Percentiles rank a stretch among this genome's conserved stretches.
Evolutionary conservation across 2,888 invertebrate species (phyloP).

Genomic region (Andrena marginata): DNA sequence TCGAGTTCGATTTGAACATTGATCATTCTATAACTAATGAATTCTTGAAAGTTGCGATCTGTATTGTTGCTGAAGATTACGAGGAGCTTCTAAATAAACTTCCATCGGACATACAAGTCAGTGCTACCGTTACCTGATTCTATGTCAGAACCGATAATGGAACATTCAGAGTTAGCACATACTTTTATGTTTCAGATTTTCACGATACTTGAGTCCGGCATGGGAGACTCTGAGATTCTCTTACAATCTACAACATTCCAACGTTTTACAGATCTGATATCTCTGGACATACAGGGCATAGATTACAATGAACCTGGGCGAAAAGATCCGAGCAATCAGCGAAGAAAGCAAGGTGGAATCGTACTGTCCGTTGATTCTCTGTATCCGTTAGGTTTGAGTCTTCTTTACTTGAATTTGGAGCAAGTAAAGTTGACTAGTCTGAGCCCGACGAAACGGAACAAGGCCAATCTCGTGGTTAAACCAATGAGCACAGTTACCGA

Average conservation of each 20-base stretch:
- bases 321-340: slow-evolving; percentile 28
- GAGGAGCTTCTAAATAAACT: slow-evolving; percentile 73
- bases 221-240: slow-evolving; percentile 72
- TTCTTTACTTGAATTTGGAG: slow-evolving; percentile 79
- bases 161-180: neutral
- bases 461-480: slow-evolving; percentile 78
- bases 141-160: neutral
- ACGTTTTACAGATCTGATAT: slow-evolving; percentile 86
- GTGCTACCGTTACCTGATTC: neutral
- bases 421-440: slow-evolving; percentile 76
- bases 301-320: slow-evolving; percentile 64
- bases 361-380: slow-evolving; percentile 78
- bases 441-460: slow-evolving; percentile 69
- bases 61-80: slow-evolving; percentile 75
- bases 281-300: slow-evolving; percentile 88
- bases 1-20: slow-evolving; percentile 60
- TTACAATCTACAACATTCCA: slow-evolving; percentile 84
- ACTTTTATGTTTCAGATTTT: slow-evolving; percentile 70
- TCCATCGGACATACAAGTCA: slow-evolving; percentile 78
- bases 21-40: slow-evolving; percentile 73
- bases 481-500: slow-evolving; percentile 63
- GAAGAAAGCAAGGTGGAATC: slow-evolving; percentile 69
- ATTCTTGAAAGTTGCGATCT: slow-evolving; percentile 79
- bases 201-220: slow-evolving; percentile 79
- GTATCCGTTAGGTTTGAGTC: slow-evolving; percentile 74